Conservation (phyloP, 2,888 invertebrate genomes). For the Ectemnius continuus region DNA sequence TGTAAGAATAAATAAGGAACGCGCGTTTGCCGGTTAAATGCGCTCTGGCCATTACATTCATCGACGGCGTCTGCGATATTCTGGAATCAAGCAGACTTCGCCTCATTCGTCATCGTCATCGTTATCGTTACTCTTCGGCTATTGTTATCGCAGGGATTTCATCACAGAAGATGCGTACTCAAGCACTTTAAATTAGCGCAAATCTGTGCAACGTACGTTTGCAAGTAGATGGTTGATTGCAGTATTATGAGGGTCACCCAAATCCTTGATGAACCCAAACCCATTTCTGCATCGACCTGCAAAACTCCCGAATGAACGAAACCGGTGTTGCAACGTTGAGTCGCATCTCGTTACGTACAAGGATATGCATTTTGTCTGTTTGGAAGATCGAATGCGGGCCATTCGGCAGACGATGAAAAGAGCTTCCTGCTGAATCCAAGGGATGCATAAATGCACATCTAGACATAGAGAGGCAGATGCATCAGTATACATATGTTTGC, state of each 20-base stretch:
- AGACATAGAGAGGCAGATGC: neutral
- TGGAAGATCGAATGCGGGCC: conserved; percentile 56
- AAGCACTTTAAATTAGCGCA: conserved; percentile 6
- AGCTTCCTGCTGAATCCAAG: conserved; percentile 30
- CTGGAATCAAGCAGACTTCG: conserved; percentile 16
- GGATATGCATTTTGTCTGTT: conserved; percentile 22
- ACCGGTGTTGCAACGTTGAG: conserved; percentile 4
- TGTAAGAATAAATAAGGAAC: conserved; percentile 7
- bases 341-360: conserved; percentile 10
- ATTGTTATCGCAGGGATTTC: conserved; percentile 5
- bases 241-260: neutral
- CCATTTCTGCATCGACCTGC: conserved; percentile 16
- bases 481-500: neutral
- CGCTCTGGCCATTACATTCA: conserved; percentile 22
- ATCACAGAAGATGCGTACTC: neutral
- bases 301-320: conserved; percentile 9
- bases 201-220: neutral
- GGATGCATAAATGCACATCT: conserved; percentile 22
- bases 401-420: conserved; percentile 42
- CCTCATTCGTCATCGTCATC: conserved; percentile 37
- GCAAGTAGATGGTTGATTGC: neutral
- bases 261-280: conserved; percentile 28
- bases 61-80: conserved; percentile 16
- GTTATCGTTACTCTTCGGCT: conserved; percentile 31
- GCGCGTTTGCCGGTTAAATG: conserved; percentile 55